Conservation (phyloP, 2,113 vertebrate genomes). For the Nansenia antarctica region DNA sequence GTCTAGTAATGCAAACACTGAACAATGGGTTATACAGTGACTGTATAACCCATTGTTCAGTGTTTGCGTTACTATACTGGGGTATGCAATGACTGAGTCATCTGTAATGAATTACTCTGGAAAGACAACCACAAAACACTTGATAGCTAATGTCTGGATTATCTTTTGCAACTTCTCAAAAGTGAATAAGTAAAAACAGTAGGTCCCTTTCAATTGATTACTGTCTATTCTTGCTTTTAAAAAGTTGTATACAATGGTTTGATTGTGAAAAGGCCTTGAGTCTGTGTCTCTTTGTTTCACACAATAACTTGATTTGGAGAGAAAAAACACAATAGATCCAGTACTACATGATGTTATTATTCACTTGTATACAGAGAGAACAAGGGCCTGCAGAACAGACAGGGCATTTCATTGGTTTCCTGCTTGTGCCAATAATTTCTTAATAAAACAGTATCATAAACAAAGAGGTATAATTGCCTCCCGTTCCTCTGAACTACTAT, state of each 20-base stretch:
- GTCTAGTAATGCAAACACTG: neutral
- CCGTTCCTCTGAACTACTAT: constrained; percentile 37
- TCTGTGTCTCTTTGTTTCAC: neutral
- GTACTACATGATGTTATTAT: too few relatives aligned
- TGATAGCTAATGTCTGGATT: too few relatives aligned
- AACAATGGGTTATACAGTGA: neutral
- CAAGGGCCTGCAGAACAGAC: neutral
- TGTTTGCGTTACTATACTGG: too few relatives aligned
- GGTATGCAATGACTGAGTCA: too few relatives aligned
- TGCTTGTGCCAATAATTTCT: neutral
- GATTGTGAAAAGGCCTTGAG: neutral
- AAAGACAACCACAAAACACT: neutral
- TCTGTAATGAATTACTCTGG: neutral
- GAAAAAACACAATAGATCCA: neutral
- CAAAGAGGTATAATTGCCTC: neutral
- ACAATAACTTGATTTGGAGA: neutral
- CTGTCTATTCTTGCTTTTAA: neutral
- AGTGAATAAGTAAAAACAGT: too few relatives aligned
- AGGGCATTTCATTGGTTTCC: neutral
- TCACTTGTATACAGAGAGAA: constrained; percentile 13
- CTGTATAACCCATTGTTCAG: too few relatives aligned
- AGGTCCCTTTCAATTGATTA: neutral
- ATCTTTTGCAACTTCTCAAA: neutral
- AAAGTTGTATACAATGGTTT: neutral
- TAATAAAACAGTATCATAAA: neutral